These are phyloP conservation scores for Melanaphis sacchari DNA, from an alignment of 1,140 invertebrate genomes.

Conservation along the genomic window DNA sequence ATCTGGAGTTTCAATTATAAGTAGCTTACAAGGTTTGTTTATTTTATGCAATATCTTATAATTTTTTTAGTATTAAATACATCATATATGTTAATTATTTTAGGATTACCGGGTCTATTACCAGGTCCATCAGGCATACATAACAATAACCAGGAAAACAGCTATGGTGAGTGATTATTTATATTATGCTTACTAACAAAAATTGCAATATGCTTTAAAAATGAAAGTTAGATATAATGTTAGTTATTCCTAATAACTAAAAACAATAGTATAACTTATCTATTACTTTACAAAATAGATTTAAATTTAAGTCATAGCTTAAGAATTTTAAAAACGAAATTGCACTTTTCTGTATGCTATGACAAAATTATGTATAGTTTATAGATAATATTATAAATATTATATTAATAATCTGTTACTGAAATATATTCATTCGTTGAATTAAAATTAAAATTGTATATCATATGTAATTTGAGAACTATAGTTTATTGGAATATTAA, in stretches of 20 bases:
- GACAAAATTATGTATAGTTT: not conserved
- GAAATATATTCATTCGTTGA: not conserved
- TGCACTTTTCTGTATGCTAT: not conserved
- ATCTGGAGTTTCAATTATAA: slow-evolving; percentile 54
- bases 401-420: not conserved
- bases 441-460: not conserved
- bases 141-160: slow-evolving; percentile 72
- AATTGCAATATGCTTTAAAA: slow-evolving; percentile 30
- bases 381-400: not conserved
- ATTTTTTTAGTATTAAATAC: slow-evolving; percentile 8
- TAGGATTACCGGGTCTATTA: slow-evolving; percentile 72
- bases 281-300: not conserved
- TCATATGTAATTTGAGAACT: not conserved
- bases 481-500: not conserved
- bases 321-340: not conserved
- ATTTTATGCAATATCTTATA: not conserved
- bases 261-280: not conserved
- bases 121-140: slow-evolving; percentile 85
- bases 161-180: slow-evolving; percentile 75
- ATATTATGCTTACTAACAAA: slow-evolving; percentile 48
- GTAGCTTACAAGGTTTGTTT: slow-evolving; percentile 38
- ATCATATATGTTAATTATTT: slow-evolving; percentile 58
- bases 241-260: not conserved
- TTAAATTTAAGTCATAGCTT: not conserved
- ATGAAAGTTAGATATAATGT: not conserved